Evolutionary conservation across 2,797 vertebrate genomes (phyloP), one percentile per base, ranked within the genome.

Genomic region (Pangasius mekongensis): DNA sequence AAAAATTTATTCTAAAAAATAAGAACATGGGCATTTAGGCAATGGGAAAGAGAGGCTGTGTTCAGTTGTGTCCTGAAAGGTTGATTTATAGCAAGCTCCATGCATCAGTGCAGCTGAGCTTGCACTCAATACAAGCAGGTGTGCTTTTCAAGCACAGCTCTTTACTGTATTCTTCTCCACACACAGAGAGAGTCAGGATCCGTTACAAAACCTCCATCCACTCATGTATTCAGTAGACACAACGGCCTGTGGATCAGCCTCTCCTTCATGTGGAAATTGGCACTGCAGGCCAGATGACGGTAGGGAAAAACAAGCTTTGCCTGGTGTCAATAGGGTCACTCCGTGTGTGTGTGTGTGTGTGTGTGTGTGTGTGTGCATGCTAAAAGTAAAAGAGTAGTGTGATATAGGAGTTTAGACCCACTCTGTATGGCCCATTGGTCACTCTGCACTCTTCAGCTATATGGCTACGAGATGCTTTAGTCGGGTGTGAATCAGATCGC

Each of bases 351-450:
- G 36, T 20, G 30, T 22, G 52, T 10, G 76, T 6, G 24, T 14
- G 49, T 8, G 30, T 1, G 47, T 3, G n/a, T 11, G 56, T 13
- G 36, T 27, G 56, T 10, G 47, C 5, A 18, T 49, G 82, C 74
- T 93, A 93, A 95, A 95, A 94, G 92, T 92, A 54, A 88, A 92
- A 92, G 89, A 86, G 81, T 67, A 60, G 82, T 91, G 91, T 67
- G 69, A 94, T 81, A 87, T 88, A 90, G 85, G 33, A 83, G 39
- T 92, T 90, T 88, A 84, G 54, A 73, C 89, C 80, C 86, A 89
- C 2, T 92, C 87, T 30, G 62, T 33, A 14, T 27, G 18, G 24
- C 43, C 49, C 64, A 80, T 16, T 81, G 88, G 89, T 33, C 33
- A 33, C 69, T 88, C 83, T 24, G 87, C 87, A 81, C 81, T 86